Evolutionary conservation across 2,888 invertebrate genomes (phyloP), one percentile per base, ranked within the genome.

Genomic region (Erebia epiphron): DNA sequence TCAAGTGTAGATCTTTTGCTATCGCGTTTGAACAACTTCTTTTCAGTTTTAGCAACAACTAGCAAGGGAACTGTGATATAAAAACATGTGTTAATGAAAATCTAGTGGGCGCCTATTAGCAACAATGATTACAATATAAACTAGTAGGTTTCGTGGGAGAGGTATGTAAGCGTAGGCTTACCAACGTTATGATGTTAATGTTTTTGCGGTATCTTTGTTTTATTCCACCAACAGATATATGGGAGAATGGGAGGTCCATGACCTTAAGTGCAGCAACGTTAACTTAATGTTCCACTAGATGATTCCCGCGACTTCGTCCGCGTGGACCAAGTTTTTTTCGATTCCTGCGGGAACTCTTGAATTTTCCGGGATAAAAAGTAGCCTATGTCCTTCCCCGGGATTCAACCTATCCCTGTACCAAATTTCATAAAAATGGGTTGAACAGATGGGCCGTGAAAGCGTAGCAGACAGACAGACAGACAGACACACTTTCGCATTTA

Each of bases 91-190:
- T 11, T 49, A 50, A 56, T 63, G 54, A 64, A 58, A 71, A 70
- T 72, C 72, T 61, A 71, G 72, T 75, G 63, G 75, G 69, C 26
- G 64, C 62, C 49, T 66, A 13, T 56, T 71, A 54, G 52, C 50
- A 67, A 66, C 62, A 58, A 69, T 69, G 63, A 49, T 70, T 60
- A 56, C n/a, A n/a, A n/a, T n/a, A 62, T 41, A 73, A 74, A 70
- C 75, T 73, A 75, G 74, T 74, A 61, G 75, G 74, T 71, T 70
- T 50, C 60, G 68, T 72, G 68, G 68, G 71, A 75, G 64, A 73
- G 58, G 26, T 26, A 26, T 26, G 63, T 67, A 56, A 60, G 13
- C 50, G 16, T 65, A 52, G 67, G 52, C 11, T 21, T 11, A 52
- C 10, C 54, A 16, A 54, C 18, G 10, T 57, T 13, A 57, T 56